These are phyloP conservation scores for Beris chalybata DNA, from an alignment of 2,888 invertebrate genomes.

Conservation along the genomic window DNA sequence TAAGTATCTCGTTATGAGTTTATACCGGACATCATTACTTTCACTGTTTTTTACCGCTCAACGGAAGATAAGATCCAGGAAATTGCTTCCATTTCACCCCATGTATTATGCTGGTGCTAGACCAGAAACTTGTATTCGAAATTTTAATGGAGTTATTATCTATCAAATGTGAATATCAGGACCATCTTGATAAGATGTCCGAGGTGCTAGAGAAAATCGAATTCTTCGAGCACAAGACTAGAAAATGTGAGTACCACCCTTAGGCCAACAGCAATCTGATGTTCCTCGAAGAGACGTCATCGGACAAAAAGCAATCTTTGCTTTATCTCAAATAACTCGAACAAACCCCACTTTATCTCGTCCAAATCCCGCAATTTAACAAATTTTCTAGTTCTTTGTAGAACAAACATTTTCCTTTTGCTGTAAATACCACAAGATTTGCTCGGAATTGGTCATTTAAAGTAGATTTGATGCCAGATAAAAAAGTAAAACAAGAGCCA, in stretches of 20 bases:
- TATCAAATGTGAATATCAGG: neutral
- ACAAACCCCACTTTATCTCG: constrained; percentile 40
- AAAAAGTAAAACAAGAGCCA: constrained; percentile 22
- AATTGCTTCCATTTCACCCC: no score
- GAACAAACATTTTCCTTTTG: constrained; percentile 39
- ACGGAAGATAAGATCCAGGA: no score
- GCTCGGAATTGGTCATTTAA: constrained; percentile 42
- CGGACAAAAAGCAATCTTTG: constrained; percentile 35
- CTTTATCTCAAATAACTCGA: constrained; percentile 40
- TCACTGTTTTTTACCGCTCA: no score
- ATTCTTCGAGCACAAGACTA: neutral
- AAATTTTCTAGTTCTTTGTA: constrained; percentile 41
- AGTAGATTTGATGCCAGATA: constrained; percentile 40
- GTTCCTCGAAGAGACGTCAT: neutral
- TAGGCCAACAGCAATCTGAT: neutral
- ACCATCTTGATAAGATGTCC: no score
- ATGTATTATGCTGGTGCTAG: no score
- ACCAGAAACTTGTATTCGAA: neutral
- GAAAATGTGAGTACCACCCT: neutral
- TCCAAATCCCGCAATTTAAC: constrained; percentile 41
- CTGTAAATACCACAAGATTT: constrained; percentile 41
- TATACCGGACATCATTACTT: no score
- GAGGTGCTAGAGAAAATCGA: no score
- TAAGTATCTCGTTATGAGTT: no score
- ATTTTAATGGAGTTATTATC: constrained; percentile 16